Base-by-base conservation (phyloP, 2,113 vertebrate species). In the Phaethon lepturus region DNA sequence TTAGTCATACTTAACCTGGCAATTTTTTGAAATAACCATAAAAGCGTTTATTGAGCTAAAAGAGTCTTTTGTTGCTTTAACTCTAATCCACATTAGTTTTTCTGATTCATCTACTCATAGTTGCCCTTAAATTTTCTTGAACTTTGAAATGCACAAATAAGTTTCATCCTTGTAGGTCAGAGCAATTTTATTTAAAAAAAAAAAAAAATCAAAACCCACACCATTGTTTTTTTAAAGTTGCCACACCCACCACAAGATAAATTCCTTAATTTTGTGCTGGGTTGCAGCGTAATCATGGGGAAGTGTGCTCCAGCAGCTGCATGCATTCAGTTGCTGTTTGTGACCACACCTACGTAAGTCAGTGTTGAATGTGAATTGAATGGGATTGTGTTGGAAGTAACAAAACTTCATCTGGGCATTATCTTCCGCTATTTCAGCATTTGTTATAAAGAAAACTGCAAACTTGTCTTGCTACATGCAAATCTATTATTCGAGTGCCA, bases 251-350 rank as follows among this genome's bases (percentile, higher is more conserved):
- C 81, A 29, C 50, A 44, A 66, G 88, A 66, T 76, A 47, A 90
- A 95, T 77, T 86, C 88, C 90, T 76, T 53, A 24, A 18, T 87
- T 78, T 67, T 87, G 87, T 82, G 56, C 80, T 26, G 85, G 81
- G 77, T 49, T 93, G 95, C 69, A 67, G 81, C 0, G 4, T 28
- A 15, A 78, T 86, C 33, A 12, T 66, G 49, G 80, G 79, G 78
- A 75, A 88, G 56, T 2, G 9, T 26, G 71, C 79, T 92, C 40
- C 79, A 55, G 95, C 95, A 93, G 94, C 93, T 93, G 88, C 44
- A 0, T 68, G 45, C 52, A 22, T 38, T 88, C 40, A 40, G 74
- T 75, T 79, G 88, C 82, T 82, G 12, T 82, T 72, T 40, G 49
- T 88, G 95, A 81, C 93, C 91, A 90, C 91, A 75, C 89, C 93